Base-by-base conservation (phyloP, 1,140 invertebrate genomes). In the Drosophila truncata region DNA sequence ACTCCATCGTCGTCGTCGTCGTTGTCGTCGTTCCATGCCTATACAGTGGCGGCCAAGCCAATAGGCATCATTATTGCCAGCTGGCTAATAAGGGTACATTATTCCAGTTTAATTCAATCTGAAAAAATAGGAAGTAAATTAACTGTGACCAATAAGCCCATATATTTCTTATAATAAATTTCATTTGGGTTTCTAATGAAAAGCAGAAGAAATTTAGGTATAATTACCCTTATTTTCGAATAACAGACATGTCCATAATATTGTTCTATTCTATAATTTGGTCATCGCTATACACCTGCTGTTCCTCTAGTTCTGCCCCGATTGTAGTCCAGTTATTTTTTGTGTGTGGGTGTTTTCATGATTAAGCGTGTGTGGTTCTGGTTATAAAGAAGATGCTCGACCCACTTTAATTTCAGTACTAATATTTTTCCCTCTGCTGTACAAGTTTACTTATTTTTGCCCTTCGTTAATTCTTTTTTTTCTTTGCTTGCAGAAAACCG, bases 401-500 rank as follows among this genome's bases (percentile, higher is more conserved):
- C 33, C 52, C 52, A 37, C 23, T 54, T 54, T 2, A 54, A 23
- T 3, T 14, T 14, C 14, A 25, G 57, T 62, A 9, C 20, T 62
- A 65, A 8, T 27, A 18, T 42, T 23, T 42, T 65, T 37, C 2
- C 35, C 20, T 11, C 20, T 37, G 27, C 37, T 65, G 57, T 65
- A 13, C 20, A 11, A 14, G 18, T 72, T 39, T 77, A 77, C 74
- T 59, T 76, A 72, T 72, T 82, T 74, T 57, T 84, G 70, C 78
- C 73, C 78, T 78, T 88, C 71, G 88, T 78, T 86, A 44, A 39
- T 82, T 33, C 37, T 35, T 20, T 49, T 49, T 65, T 46, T 49
- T 14, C 44, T 35, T 78, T 61, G 60, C 77, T 83, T 86, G 81
- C 84, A 90, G 84, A 84, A 73, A 78, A 73, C 58, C 67, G 85